Percentiles rank a stretch among this genome's conserved stretches.
These are phyloP conservation scores for Escarpia spicata DNA, from an alignment of 2,888 invertebrate genomes.

Conservation along the genomic window DNA sequence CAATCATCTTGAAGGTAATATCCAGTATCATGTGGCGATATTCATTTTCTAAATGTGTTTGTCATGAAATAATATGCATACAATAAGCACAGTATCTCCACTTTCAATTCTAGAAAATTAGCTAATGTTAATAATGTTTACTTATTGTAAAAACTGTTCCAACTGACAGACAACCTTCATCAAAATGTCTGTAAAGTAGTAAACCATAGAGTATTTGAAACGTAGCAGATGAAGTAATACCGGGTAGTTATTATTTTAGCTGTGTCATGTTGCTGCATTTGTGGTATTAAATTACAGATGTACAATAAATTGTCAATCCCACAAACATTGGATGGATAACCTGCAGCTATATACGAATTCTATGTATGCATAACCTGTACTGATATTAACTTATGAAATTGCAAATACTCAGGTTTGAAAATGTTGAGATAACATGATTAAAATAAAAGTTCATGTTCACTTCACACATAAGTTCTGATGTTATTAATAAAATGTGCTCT, in stretches of 20 bases:
- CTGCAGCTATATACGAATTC: neutral
- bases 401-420: neutral
- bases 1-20: neutral
- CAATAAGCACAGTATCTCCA: neutral
- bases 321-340: neutral
- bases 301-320: neutral
- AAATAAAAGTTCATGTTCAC: neutral
- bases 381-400: neutral
- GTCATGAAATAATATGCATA: neutral
- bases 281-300: no score
- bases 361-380: neutral
- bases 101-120: neutral
- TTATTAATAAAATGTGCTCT: neutral
- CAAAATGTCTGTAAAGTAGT: no score
- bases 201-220: no score
- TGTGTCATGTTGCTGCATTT: no score
- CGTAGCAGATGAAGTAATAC: no score
- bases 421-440: neutral
- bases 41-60: neutral
- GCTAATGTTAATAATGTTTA: neutral
- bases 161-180: neutral
- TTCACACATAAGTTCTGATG: neutral
- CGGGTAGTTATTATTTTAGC: no score
- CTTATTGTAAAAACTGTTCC: neutral
- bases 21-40: neutral